These are phyloP conservation scores for Petrolisthes manimaculis DNA, from an alignment of 2,888 invertebrate species.

Conservation along the genomic window DNA sequence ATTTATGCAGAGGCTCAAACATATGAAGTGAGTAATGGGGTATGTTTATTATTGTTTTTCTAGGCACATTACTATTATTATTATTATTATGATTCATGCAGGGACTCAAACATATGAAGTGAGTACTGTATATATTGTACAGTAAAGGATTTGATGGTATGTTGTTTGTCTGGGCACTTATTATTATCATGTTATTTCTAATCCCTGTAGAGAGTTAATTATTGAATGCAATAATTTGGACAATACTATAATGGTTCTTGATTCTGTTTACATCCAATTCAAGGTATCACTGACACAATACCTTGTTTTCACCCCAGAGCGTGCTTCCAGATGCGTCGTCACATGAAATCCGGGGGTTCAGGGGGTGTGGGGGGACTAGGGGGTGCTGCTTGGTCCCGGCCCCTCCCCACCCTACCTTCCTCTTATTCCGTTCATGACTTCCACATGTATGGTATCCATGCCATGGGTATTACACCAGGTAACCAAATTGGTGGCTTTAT, in stretches of 20 bases:
- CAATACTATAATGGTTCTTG: too few species aligned
- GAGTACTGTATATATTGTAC: constrained; percentile 67
- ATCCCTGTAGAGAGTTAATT: not conserved
- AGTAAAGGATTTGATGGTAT: not conserved
- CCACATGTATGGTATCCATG: constrained; percentile 86
- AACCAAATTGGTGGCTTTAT: not conserved
- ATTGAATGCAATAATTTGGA: too few species aligned
- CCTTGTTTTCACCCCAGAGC: constrained; percentile 74
- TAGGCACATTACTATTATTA: too few species aligned
- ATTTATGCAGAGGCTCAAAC: not conserved
- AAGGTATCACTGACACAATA: too few species aligned
- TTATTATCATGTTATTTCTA: too few species aligned
- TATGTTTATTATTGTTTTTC: not conserved
- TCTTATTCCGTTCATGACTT: constrained; percentile 96
- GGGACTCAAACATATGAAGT: constrained; percentile 81
- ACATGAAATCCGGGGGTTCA: constrained; percentile 58
- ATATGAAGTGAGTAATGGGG: constrained; percentile 82
- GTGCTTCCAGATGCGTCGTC: constrained; percentile 82
- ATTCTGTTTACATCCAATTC: too few species aligned
- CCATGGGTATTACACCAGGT: constrained; percentile 63
- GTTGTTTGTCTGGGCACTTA: not conserved
- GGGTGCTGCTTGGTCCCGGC: constrained; percentile 75
- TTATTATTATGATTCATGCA: too few species aligned
- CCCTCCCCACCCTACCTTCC: constrained; percentile 89
- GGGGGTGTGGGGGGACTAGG: constrained; percentile 48